Conservation (phyloP, 2,113 vertebrate genomes). For the Piprites chloris region DNA sequence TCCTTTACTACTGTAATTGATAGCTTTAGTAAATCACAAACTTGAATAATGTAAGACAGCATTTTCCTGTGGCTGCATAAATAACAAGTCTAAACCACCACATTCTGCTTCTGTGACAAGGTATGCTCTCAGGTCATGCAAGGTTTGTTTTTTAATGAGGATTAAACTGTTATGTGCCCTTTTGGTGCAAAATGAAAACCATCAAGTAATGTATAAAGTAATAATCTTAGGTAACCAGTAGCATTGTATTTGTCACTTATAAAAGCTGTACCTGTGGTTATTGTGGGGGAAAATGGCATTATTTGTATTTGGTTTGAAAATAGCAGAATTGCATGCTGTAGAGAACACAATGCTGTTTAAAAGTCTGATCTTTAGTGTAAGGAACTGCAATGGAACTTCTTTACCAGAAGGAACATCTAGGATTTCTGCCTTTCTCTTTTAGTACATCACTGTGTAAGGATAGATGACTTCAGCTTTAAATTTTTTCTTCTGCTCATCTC, state of each 20-base stretch:
- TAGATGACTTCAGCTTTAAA: not conserved
- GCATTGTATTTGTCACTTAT: not conserved
- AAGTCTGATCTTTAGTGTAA: not conserved
- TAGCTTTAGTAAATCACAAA: not conserved
- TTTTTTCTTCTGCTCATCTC: not conserved
- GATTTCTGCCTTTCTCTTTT: not conserved
- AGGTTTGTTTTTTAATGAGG: not conserved
- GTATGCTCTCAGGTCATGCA: not conserved
- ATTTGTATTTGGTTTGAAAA: not conserved
- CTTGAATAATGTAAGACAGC: not conserved
- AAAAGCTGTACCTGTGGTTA: not conserved
- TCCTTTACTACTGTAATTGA: not conserved
- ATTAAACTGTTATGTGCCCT: not conserved
- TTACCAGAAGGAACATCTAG: not conserved
- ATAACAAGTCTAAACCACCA: not conserved
- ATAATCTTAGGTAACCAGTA: not conserved
- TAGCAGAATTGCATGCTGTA: not conserved
- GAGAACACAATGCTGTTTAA: not conserved
- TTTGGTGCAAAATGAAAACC: not conserved
- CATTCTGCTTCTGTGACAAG: not conserved
- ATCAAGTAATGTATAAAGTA: not conserved
- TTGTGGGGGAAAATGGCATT: rapidly evolving
- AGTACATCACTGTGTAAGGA: not conserved
- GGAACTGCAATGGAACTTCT: not conserved
- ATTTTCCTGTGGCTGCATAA: not conserved